Evolutionary conservation across 2,888 invertebrate genomes (phyloP).

Genomic region (Pollenia labialis): DNA sequence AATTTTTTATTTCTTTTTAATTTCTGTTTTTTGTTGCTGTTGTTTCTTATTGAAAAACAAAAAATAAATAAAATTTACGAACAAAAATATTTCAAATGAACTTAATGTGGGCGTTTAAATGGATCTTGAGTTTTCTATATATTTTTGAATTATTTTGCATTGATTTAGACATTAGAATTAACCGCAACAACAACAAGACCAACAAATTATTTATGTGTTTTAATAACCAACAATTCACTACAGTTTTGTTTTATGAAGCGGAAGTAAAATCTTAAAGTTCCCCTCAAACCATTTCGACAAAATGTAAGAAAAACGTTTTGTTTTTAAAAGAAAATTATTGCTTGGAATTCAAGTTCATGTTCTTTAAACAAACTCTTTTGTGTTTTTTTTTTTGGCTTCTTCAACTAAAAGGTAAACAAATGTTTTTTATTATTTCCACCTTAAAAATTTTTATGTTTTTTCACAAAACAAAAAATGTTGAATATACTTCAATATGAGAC

Average conservation of each 20-base stretch:
- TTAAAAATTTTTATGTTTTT: slow-evolving; percentile 31
- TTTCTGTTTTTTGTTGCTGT: neutral
- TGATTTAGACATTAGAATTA: neutral
- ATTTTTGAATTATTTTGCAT: neutral
- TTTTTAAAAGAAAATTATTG: neutral
- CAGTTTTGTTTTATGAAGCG: neutral
- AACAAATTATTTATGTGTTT: slow-evolving; percentile 9
- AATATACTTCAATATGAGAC: neutral
- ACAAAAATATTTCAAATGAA: slow-evolving; percentile 3
- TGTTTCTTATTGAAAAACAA: slow-evolving; percentile 14
- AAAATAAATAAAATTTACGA: neutral
- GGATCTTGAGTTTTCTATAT: neutral
- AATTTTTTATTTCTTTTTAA: slow-evolving; percentile 22
- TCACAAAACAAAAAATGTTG: neutral
- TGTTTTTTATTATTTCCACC: slow-evolving; percentile 32
- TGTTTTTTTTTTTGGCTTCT: neutral
- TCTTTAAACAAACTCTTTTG: neutral
- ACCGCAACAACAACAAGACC: neutral
- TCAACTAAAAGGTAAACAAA: slow-evolving; percentile 20
- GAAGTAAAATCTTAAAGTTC: neutral
- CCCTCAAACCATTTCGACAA: neutral
- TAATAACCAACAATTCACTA: neutral
- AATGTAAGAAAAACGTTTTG: neutral
- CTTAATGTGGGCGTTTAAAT: slow-evolving; percentile 53
- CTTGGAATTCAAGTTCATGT: slow-evolving; percentile 66